Percentiles rank a stretch among this genome's conserved stretches.
These are phyloP conservation scores for Metopolophium dirhodum DNA, from an alignment of 1,140 invertebrate species.

Conservation along the genomic window DNA sequence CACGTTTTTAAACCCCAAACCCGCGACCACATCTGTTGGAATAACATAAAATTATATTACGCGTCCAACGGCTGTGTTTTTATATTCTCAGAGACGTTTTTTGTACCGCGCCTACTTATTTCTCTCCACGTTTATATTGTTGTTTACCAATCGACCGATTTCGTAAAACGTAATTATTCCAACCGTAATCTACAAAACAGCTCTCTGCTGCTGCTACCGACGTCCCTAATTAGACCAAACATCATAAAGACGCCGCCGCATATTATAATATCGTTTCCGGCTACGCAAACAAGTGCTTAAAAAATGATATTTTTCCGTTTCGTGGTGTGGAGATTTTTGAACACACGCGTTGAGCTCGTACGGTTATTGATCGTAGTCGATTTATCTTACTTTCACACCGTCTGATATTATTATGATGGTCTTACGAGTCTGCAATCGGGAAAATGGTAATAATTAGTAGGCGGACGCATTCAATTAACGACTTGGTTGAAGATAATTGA, in stretches of 20 bases:
- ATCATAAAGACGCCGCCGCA: not conserved
- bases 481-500: not conserved
- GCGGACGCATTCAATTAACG: slow-evolving; percentile 29
- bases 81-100: not conserved
- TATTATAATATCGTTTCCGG: slow-evolving; percentile 3
- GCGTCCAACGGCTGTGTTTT: not conserved
- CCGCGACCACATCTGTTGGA: not conserved
- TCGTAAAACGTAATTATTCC: slow-evolving; percentile 18
- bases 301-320: not conserved
- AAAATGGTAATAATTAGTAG: not conserved
- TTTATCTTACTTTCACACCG: not conserved
- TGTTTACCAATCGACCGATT: slow-evolving; percentile 11
- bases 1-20: not conserved
- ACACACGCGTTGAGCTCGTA: not conserved
- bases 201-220: not conserved
- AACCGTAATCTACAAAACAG: not conserved
- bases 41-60: not conserved
- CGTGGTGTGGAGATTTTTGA: not conserved
- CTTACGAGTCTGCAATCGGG: not conserved
- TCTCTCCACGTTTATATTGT: not conserved
- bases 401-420: not conserved
- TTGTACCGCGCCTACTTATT: not conserved
- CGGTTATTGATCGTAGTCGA: slow-evolving; percentile 3
- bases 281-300: not conserved
- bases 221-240: not conserved